Evolutionary conservation across 2,113 vertebrate species (phyloP).

Genomic region (Chascanopsetta lugubris): DNA sequence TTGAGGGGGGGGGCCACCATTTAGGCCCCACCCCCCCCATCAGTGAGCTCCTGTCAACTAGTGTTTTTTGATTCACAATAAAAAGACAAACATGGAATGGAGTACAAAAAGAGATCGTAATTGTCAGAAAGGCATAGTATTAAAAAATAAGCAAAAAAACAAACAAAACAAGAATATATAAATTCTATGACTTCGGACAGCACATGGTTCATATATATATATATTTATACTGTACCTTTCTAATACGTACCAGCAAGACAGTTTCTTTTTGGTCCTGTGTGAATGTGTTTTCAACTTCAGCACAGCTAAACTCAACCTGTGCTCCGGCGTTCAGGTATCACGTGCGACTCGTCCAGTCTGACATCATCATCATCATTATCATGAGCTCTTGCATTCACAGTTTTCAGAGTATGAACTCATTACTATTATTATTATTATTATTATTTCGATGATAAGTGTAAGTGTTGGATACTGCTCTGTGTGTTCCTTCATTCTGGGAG

Average conservation of each 20-base stretch:
- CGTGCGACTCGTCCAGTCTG: conserved; percentile 39
- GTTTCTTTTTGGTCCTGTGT: conserved; percentile 74
- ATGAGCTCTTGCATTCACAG: conserved; percentile 70
- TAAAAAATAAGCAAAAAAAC: conserved; percentile 37
- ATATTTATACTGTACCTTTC: conserved; percentile 50
- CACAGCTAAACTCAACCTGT: conserved; percentile 21
- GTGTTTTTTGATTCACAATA: conserved; percentile 46
- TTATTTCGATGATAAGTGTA: too few relatives aligned
- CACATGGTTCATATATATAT: conserved; percentile 46
- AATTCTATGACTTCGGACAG: conserved; percentile 62
- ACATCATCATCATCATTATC: too few relatives aligned
- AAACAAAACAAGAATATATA: conserved; percentile 52
- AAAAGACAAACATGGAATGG: conserved; percentile 66
- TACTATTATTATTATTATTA: conserved; percentile 60
- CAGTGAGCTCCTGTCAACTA: conserved; percentile 27
- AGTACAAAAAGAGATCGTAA: conserved; percentile 57
- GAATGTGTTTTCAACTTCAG: conserved; percentile 35
- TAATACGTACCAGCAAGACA: conserved; percentile 60
- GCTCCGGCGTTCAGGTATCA: conserved; percentile 37
- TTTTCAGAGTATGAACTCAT: conserved; percentile 57
- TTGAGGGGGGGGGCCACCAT: conserved; percentile 17
- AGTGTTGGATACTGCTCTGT: conserved; percentile 20
- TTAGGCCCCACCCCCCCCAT: background rate
- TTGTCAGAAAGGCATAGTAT: conserved; percentile 63
- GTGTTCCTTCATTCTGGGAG: conserved; percentile 50